Evolutionary conservation across 2,888 invertebrate species (phyloP).

Genomic region (Agrilus mali): DNA sequence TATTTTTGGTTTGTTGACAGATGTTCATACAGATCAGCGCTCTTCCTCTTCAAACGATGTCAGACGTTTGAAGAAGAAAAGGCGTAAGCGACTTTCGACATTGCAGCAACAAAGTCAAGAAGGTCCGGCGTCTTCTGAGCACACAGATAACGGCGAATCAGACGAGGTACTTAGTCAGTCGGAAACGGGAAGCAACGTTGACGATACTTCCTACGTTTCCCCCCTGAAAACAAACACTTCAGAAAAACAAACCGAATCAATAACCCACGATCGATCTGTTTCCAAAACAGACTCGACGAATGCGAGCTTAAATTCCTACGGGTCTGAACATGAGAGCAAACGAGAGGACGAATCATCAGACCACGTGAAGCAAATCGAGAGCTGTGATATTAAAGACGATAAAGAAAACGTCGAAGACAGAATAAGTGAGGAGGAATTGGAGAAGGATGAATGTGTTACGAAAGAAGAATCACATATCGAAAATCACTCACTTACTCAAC

Average conservation of each 20-base stretch:
- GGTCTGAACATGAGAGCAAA: neutral
- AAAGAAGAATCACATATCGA: conserved; percentile 1
- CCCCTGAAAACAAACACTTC: neutral
- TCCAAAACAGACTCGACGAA: neutral
- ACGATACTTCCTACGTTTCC: neutral
- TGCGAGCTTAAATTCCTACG: neutral
- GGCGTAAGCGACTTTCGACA: conserved; percentile 18
- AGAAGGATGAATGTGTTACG: neutral
- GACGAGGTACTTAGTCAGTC: conserved; percentile 11
- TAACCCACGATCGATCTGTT: neutral
- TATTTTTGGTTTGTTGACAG: no score
- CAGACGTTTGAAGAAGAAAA: conserved; percentile 16
- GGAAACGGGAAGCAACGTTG: neutral
- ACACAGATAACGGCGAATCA: conserved; percentile 13
- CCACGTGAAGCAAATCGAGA: neutral
- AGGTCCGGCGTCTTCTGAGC: conserved; percentile 10
- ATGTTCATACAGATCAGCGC: no score
- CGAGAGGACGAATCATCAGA: conserved; percentile 1
- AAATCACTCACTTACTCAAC: neutral
- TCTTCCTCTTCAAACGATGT: conserved; percentile 11
- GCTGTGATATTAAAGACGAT: conserved; percentile 1
- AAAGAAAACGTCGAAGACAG: conserved; percentile 1
- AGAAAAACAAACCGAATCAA: neutral
- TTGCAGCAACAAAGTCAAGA: conserved; percentile 8
- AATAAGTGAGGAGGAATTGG: neutral